Conservation (phyloP, 2,888 invertebrate genomes). For the Ophion slaviceki region DNA sequence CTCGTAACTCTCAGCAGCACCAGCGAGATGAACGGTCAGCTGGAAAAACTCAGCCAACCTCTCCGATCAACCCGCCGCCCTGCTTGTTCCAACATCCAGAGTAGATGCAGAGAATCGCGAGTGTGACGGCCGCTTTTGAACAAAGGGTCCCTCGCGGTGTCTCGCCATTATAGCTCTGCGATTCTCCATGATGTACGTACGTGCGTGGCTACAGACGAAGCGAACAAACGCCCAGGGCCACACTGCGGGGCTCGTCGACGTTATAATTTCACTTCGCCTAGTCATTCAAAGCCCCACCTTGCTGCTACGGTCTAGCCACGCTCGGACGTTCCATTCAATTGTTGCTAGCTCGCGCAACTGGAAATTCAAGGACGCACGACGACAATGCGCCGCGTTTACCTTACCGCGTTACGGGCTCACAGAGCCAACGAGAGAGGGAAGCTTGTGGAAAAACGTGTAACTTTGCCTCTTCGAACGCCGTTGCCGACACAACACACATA, state of each 20-base stretch:
- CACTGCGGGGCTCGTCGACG: slow-evolving; percentile 56
- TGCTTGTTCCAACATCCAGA: too few relatives aligned
- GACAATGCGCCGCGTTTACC: slow-evolving; percentile 68
- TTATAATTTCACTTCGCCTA: slow-evolving; percentile 68
- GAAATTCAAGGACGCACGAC: slow-evolving; percentile 39
- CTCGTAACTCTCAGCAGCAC: too few relatives aligned
- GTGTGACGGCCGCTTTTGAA: too few relatives aligned
- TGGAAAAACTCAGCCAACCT: too few relatives aligned
- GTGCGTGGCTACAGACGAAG: neutral
- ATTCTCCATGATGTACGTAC: neutral
- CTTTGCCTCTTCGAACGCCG: slow-evolving; percentile 6
- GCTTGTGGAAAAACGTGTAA: neutral
- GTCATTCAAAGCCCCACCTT: slow-evolving; percentile 65
- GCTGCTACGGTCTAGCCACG: slow-evolving; percentile 61
- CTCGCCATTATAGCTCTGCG: neutral
- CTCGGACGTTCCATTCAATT: slow-evolving; percentile 75
- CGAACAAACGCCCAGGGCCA: slow-evolving; percentile 37
- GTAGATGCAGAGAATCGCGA: too few relatives aligned
- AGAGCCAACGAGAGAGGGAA: neutral
- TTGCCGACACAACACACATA: slow-evolving; percentile 4
- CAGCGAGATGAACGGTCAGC: too few relatives aligned
- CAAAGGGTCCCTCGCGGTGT: too few relatives aligned
- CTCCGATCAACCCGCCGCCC: too few relatives aligned
- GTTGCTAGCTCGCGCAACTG: slow-evolving; percentile 73
- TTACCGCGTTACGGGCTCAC: slow-evolving; percentile 23